phyloP scores from a whole-genome alignment of 2,113 vertebrate species.

The Cyanoramphus novaezelandiae region DNA sequence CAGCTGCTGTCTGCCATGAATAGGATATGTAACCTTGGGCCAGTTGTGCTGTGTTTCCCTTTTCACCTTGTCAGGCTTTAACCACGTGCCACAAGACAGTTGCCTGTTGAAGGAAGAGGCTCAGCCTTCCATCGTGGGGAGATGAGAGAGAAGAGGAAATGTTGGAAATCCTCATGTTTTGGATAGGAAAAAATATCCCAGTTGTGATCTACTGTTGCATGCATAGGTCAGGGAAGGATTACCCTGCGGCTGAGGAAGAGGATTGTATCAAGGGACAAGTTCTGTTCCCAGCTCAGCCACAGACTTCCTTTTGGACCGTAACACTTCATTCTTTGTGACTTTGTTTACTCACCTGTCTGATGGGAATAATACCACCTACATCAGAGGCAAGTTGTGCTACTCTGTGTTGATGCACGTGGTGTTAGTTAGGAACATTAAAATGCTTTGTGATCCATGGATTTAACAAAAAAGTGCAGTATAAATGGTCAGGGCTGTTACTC shows the following conservation, averaged over 20 bases:
- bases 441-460: slow-evolving; percentile 49
- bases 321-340: slow-evolving; percentile 64
- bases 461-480: slow-evolving; percentile 2
- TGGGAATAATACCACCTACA: slow-evolving; percentile 29
- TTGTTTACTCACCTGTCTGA: slow-evolving; percentile 68
- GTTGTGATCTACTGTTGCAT: slow-evolving; percentile 32
- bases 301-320: slow-evolving; percentile 49
- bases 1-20: background rate
- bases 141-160: background rate
- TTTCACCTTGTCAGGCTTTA: background rate
- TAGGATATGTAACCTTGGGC: background rate
- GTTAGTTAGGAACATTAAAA: slow-evolving; percentile 57
- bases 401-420: slow-evolving; percentile 45
- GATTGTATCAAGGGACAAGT: slow-evolving; percentile 39
- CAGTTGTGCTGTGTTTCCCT: background rate
- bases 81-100: background rate
- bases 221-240: slow-evolving; percentile 29
- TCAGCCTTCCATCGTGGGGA: background rate
- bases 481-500: slow-evolving; percentile 19
- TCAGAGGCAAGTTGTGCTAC: slow-evolving; percentile 29
- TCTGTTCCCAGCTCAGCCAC: slow-evolving; percentile 52
- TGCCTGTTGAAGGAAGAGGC: background rate
- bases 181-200: slow-evolving; percentile 8
- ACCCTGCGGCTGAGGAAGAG: slow-evolving; percentile 20
- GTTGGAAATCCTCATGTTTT: background rate